Base-by-base conservation (phyloP, 1,140 invertebrate species). In the Dryas iulia region DNA sequence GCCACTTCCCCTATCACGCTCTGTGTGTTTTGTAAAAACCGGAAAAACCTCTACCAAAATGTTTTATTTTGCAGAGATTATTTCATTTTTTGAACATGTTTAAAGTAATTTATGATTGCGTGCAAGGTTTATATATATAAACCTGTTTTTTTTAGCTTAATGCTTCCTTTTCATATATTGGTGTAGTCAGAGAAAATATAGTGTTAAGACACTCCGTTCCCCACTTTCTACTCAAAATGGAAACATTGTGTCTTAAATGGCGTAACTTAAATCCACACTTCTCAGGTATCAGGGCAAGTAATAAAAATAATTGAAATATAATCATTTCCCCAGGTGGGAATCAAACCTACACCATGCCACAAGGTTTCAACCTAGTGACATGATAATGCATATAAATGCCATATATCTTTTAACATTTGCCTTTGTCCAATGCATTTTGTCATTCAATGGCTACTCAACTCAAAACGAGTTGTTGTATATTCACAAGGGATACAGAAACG, bases 21-120 rank as follows among this genome's bases (percentile, higher is more conserved):
- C 59, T 14, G 35, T 21, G 24, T 61, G 26, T 26, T 61, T 39
- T 47, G 59, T 61, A 52, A 61, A 61, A 61, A 61, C 59, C 59
- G 59, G 59, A 61, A 61, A 58, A 61, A 31, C 35, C n/a, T 47
- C 35, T 35, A 35, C 59, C 21, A 25, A 60, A 60, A 60, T 60
- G 58, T 60, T 60, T 60, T 35, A 18, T 39, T 14, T 23, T 14
- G n/a, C 21, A 61, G 59, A 39, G 12, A 28, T 59, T 31, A 59
- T 59, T 59, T 52, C 18, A 61, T 61, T 61, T 61, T 8, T 24
- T 61, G 11, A n/a, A 24, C n/a, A 18, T 39, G n/a, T 39, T 39
- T 18, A 18, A 39, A 39, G n/a, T 14, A 14, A 39, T 39, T 39
- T 39, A 39, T 14, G 12, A 39, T 7, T 39, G 35, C 7, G 7